These are phyloP conservation scores for Carposina sasakii DNA, from an alignment of 1,140 invertebrate genomes.

Conservation along the genomic window DNA sequence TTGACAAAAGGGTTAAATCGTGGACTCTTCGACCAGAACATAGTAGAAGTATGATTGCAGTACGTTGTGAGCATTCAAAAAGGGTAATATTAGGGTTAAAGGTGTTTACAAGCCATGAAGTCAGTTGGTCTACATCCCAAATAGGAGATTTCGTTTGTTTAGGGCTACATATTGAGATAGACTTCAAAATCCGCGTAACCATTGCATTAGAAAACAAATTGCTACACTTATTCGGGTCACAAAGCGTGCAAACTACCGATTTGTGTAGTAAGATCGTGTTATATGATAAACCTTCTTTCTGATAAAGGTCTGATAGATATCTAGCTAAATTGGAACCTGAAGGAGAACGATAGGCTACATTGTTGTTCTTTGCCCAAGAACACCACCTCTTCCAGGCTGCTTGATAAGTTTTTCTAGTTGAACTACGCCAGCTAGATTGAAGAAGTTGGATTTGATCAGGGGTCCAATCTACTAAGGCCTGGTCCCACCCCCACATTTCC, in stretches of 20 bases:
- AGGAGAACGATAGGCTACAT: constrained; percentile 13
- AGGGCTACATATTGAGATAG: no score
- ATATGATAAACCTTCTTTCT: constrained; percentile 17
- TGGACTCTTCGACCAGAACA: neutral
- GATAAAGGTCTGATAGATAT: constrained; percentile 20
- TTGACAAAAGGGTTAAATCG: neutral
- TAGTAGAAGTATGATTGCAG: neutral
- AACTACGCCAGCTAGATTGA: constrained; percentile 6
- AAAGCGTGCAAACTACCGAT: constrained; percentile 21
- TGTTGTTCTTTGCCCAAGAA: constrained; percentile 6
- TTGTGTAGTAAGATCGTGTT: constrained; percentile 26
- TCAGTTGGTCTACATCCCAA: no score
- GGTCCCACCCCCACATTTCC: constrained; percentile 11
- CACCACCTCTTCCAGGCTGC: constrained; percentile 9
- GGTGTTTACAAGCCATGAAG: no score
- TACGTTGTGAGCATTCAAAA: neutral
- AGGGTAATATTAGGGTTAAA: neutral
- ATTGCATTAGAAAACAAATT: constrained; percentile 9
- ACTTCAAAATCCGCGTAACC: constrained; percentile 14
- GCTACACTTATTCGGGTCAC: neutral
- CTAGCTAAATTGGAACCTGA: constrained; percentile 15
- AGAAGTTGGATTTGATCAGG: neutral
- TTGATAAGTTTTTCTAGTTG: constrained; percentile 8
- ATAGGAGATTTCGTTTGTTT: no score
- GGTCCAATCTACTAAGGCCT: constrained; percentile 3